A percentile compares a stretch with the other conserved stretches of the same genome.
Conservation (phyloP, 2,888 invertebrate genomes). For the Anoncus sp. region DNA sequence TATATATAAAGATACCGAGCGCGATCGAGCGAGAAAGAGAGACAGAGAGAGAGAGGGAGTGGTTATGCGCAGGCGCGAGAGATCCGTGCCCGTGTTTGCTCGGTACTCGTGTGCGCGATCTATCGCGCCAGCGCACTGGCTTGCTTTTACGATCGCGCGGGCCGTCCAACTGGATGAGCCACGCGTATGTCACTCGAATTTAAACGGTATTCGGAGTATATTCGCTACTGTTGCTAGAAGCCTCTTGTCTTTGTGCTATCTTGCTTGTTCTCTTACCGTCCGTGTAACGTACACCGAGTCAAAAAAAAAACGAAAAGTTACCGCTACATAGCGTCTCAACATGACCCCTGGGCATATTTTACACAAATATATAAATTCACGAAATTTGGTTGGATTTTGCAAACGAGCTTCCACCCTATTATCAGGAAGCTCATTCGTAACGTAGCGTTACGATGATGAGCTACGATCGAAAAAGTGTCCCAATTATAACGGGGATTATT, state of each 20-base stretch:
- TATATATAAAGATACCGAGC: background rate
- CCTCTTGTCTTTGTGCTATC: background rate
- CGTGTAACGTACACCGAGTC: constrained; percentile 18
- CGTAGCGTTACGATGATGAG: background rate
- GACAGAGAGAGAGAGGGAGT: too few relatives aligned
- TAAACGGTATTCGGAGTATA: constrained; percentile 65
- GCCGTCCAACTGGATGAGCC: constrained; percentile 19
- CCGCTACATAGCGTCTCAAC: too few relatives aligned
- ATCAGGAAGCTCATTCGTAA: constrained; percentile 2
- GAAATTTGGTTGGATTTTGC: background rate
- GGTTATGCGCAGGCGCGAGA: constrained; percentile 7
- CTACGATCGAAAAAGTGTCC: constrained; percentile 3
- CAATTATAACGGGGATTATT: constrained; percentile 27
- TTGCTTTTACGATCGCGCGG: constrained; percentile 53
- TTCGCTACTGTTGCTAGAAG: constrained; percentile 38
- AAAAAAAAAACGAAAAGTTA: background rate
- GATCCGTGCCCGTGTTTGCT: background rate
- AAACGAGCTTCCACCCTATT: too few relatives aligned
- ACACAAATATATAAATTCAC: background rate
- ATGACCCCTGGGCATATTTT: too few relatives aligned
- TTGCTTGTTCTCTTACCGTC: constrained; percentile 4
- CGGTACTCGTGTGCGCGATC: constrained; percentile 10
- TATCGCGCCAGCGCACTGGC: constrained; percentile 36
- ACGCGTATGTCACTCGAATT: constrained; percentile 59
- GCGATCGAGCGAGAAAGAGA: constrained; percentile 11